Base-by-base conservation (phyloP, 2,113 vertebrate genomes). In the Zosterops hypoxanthus region DNA sequence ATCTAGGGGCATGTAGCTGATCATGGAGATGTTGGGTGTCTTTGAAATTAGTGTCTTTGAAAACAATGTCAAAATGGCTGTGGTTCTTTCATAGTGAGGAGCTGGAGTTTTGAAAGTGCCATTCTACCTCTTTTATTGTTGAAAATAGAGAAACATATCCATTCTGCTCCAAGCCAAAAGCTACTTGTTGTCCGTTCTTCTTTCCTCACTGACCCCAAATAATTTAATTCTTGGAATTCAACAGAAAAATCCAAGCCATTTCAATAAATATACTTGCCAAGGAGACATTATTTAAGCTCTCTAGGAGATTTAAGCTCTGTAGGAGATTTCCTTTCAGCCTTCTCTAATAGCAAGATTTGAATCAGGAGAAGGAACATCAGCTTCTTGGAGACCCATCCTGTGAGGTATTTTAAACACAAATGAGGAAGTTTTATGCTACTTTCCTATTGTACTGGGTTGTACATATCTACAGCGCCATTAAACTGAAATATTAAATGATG, bases 1-100 rank as follows among this genome's bases (percentile, higher is more conserved):
- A 3, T 79, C 5, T 56, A 36, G 78, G n/a, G 61, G 66, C 8
- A 12, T 22, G 22, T 18, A 77, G 39, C 46, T 90, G 55, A 34
- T 50, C 18, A 47, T 0, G 0, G 42, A 76, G 61, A 5, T 50
- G 34, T 4, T 60, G 42, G 11, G 29, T 70, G 33, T 65, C 49
- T 64, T 44, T 44, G 44, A 53, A 76, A 60, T 1, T 1, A 68
- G 12, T 71, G 23, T 29, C 59, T 18, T 86, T 78, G n/a, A 88
- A 85, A 82, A 61, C 26, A 77, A 23, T 18, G 26, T 29, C 28
- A 60, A 53, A 81, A 89, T 55, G 9, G 4, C 29, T 69, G 72
- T 47, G 26, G 8, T 73, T 21, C 33, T 83, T 82, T 64, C 44
- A 14, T 23, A 68, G 56, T 8, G 29, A 61, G n/a, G 7, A 53